A percentile compares a stretch with the other conserved stretches of the same genome.
phyloP scores from a whole-genome alignment of 2,113 vertebrate genomes.

The Syrmaticus mikado region DNA sequence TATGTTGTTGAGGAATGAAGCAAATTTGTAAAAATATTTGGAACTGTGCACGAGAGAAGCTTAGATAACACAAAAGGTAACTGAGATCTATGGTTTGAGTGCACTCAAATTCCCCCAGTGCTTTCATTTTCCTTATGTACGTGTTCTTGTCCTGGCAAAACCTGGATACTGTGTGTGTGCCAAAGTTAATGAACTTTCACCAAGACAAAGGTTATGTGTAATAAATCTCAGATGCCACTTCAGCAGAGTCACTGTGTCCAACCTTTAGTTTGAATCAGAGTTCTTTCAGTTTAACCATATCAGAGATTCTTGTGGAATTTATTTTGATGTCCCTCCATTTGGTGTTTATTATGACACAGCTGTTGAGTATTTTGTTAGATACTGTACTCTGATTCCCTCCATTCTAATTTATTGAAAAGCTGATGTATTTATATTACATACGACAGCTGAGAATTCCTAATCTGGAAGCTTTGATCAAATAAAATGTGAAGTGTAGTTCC shows the following conservation, averaged over 20 bases:
- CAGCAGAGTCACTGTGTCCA: neutral
- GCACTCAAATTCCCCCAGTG: neutral
- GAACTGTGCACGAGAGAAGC: neutral
- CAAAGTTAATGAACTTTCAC: slow-evolving; percentile 22
- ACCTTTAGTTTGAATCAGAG: neutral
- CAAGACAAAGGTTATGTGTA: slow-evolving; percentile 19
- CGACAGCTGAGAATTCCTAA: neutral
- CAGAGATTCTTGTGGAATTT: neutral
- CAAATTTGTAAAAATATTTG: neutral
- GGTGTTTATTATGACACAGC: neutral
- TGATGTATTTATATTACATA: neutral
- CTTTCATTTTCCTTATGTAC: slow-evolving; percentile 23
- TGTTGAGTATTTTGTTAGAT: neutral
- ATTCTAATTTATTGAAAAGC: neutral
- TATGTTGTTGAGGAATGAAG: neutral
- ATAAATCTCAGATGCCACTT: slow-evolving; percentile 29
- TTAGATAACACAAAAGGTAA: neutral
- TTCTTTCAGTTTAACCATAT: neutral
- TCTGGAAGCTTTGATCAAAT: neutral
- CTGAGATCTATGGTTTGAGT: neutral
- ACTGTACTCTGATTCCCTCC: neutral
- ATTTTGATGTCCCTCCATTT: neutral
- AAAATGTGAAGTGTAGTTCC: neutral
- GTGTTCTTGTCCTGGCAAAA: neutral
- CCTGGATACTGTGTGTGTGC: neutral